Evolutionary conservation across 2,797 vertebrate genomes (phyloP).

Genomic region (Chanos chanos): DNA sequence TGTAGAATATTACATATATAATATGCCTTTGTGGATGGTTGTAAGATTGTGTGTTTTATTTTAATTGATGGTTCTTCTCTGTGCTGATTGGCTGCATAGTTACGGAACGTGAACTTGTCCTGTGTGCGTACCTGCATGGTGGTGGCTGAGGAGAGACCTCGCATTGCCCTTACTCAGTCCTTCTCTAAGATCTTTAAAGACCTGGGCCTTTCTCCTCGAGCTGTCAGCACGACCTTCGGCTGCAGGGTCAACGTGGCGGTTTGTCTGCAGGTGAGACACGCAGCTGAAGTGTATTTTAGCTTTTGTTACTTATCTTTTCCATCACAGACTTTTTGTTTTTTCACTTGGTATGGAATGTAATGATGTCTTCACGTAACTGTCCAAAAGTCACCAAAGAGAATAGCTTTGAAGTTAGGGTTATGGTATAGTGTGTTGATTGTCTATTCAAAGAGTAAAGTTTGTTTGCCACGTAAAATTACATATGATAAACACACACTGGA

Average conservation of each 20-base stretch:
- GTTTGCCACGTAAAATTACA: no score
- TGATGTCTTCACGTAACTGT: no score
- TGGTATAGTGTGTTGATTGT: no score
- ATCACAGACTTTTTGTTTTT: constrained; percentile 18
- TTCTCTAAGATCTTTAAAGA: constrained; percentile 98
- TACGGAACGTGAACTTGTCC: constrained; percentile 88
- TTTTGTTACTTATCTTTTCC: constrained; percentile 2
- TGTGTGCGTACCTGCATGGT: constrained; percentile 97
- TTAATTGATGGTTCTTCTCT: neutral
- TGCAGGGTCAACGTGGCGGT: constrained; percentile 95
- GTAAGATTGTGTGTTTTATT: neutral
- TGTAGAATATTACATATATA: no score
- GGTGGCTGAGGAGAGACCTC: constrained; percentile 91
- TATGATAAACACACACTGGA: no score
- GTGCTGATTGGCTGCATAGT: constrained; percentile 53
- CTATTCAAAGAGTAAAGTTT: no score
- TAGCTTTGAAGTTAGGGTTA: no score
- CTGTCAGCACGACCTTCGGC: constrained; percentile 96
- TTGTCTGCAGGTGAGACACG: constrained; percentile 86
- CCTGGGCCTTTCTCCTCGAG: constrained; percentile 88
- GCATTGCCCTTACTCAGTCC: constrained; percentile 86
- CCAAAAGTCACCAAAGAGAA: no score
- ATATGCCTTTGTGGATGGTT: neutral
- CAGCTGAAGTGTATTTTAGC: no score
- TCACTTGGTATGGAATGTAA: no score